These are phyloP conservation scores for Cetoscarus ocellatus DNA, from an alignment of 2,797 vertebrate species.

Conservation along the genomic window DNA sequence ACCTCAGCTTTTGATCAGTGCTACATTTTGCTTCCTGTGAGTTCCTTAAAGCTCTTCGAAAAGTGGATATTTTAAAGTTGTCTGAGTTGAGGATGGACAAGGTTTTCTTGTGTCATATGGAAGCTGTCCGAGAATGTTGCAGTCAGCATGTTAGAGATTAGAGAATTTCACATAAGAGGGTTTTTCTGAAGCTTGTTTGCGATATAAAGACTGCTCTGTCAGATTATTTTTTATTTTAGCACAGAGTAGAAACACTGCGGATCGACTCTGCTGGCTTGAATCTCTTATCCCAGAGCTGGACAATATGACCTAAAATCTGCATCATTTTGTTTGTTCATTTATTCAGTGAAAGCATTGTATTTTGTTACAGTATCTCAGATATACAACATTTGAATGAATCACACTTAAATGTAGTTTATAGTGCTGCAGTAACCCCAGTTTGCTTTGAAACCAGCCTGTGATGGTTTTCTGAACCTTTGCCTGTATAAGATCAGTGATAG, in stretches of 20 bases:
- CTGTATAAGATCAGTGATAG: too few species aligned
- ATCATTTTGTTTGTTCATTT: too few species aligned
- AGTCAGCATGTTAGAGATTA: constrained; percentile 36
- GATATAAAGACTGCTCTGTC: constrained; percentile 11
- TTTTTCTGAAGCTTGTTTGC: constrained; percentile 27
- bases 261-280: constrained; percentile 4
- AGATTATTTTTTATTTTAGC: constrained; percentile 19
- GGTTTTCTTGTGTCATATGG: constrained; percentile 14
- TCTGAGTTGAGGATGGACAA: constrained; percentile 20
- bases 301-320: too few species aligned
- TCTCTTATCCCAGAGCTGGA: background rate
- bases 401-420: too few species aligned
- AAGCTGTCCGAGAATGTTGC: constrained; percentile 20
- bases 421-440: too few species aligned
- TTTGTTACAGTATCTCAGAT: too few species aligned
- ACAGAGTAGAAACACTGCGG: constrained; percentile 16
- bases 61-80: constrained; percentile 24
- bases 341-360: too few species aligned
- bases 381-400: too few species aligned
- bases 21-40: constrained; percentile 5
- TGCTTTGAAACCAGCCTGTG: too few species aligned
- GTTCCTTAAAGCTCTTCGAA: constrained; percentile 8
- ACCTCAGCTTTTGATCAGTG: constrained; percentile 16
- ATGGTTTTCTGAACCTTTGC: too few species aligned
- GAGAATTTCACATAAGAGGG: constrained; percentile 26